Conservation (phyloP, 2,888 invertebrate genomes). For the Caenorhabditis sp. region DNA sequence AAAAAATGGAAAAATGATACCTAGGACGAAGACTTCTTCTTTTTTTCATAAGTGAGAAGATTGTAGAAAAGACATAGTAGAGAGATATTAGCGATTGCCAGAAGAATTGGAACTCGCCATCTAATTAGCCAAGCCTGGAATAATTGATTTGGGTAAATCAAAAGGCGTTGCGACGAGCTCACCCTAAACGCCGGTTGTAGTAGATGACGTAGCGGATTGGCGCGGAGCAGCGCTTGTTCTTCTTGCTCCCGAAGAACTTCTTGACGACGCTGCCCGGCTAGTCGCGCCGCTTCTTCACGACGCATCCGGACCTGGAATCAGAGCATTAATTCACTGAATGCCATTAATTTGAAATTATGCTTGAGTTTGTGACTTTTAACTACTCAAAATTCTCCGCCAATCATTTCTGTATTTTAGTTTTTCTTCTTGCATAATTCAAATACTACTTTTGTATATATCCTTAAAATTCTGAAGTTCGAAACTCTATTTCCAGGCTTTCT, state of each 20-base stretch:
- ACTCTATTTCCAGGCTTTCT: neutral
- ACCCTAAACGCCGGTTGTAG: slow-evolving; percentile 97
- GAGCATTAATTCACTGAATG: too few species aligned
- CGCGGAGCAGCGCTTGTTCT: slow-evolving; percentile 88
- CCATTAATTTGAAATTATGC: neutral
- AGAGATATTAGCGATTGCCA: slow-evolving; percentile 64
- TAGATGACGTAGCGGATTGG: slow-evolving; percentile 92
- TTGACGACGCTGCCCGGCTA: slow-evolving; percentile 92
- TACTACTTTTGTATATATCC: too few species aligned
- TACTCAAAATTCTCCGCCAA: too few species aligned
- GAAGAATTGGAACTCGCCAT: slow-evolving; percentile 67
- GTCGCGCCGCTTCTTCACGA: slow-evolving; percentile 82
- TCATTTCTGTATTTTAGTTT: neutral
- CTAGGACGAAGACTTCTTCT: slow-evolving; percentile 37
- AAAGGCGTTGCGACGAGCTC: slow-evolving; percentile 70
- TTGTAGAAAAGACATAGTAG: slow-evolving; percentile 68
- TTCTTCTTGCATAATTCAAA: too few species aligned
- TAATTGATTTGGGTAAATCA: neutral
- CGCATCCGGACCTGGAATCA: slow-evolving; percentile 46
- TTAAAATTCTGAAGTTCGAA: neutral
- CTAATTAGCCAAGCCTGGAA: slow-evolving; percentile 64
- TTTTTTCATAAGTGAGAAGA: slow-evolving; percentile 67
- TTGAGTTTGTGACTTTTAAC: too few species aligned
- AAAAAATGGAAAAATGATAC: slow-evolving; percentile 3
- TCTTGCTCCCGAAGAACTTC: slow-evolving; percentile 89